Evolutionary conservation across 2,888 invertebrate species (phyloP), one percentile per base, ranked within the genome.

Genomic region (Desoria tigrina): DNA sequence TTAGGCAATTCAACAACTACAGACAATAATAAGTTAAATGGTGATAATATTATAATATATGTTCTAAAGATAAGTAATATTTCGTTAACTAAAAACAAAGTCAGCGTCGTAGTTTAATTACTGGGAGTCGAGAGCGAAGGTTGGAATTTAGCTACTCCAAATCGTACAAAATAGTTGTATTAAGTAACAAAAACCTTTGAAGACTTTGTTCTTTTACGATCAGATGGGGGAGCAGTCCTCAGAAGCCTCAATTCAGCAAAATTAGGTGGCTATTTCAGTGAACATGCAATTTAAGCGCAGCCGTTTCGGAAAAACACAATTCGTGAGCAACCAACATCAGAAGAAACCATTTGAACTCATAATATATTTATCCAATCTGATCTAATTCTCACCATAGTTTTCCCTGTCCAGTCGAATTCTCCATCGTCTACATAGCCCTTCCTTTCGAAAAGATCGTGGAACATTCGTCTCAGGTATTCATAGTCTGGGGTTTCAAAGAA

Each of bases 401-500:
- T 92, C 82, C 93, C 94, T 82, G 93, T 92, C 94, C 94, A 94
- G 84, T 94, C 94, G 83, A 93, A 94, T 81, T 93, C 92, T 77
- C 90, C 91, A 82, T 94, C 94, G 82, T 92, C 90, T 77, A 87
- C 86, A 82, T 89, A 81, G 51, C 79, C 79, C 70, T 78, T 79
- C 62, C 77, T 74, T 62, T 79, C 78, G 84, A 91, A 93, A 79
- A 94, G 86, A 82, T 92, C 92, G 81, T 90, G 89, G 85, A 97
- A 97, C 83, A 96, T 87, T 82, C 92, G 92, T 79, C 95, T 87
- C 82, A 97, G 87, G 85, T 97, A 97, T 83, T 98, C 96, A 85
- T 99, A 99, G 85, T 99, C 98, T 67, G 99, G 99, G 77, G 95
- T 94, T 86, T 99, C 99, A 85, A 98, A 99, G 86, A 99, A 99